Base-by-base conservation (phyloP, 2,888 invertebrate genomes). In the Andrena fulva region DNA sequence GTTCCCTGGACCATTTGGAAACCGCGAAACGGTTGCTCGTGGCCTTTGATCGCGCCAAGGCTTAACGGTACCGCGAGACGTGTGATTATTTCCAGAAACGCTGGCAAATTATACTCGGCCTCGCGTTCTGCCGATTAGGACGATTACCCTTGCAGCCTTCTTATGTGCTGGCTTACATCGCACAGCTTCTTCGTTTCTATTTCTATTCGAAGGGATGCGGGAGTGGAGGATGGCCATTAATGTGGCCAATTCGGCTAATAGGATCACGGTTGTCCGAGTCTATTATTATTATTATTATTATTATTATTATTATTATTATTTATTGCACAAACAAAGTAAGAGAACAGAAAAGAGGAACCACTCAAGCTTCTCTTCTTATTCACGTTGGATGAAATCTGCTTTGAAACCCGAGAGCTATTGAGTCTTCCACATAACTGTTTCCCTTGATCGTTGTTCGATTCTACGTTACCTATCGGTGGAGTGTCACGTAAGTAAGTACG, bases 1-100 rank as follows among this genome's bases (percentile, higher is more conserved):
- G 42, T 12, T 69, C 12, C 52, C 52, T 10, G n/a, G n/a, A 16
- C 27, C 70, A 54, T 79, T 80, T 59, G 54, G 50, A 50, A 75
- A 62, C 69, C 85, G 70, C 42, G 72, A 8, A 50, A 33, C 60
- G 67, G 56, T 50, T 56, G 77, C 60, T 77, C 73, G 81, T 70
- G 83, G 75, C 74, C 84, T 48, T 42, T 62, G 73, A 72, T 74
- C 78, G 62, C 75, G 76, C 27, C 71, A 80, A 76, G 67, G 31
- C 59, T 42, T 87, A 87, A 87, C 87, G 87, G 84, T 86, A 86
- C 50, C 62, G n/a, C 29, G 80, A 52, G 68, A 75, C 72, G 72
- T 66, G 77, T 54, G 82, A 88, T 87, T 84, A 84, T 86, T 70
- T 69, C 50, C 63, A 69, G 52, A 69, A 69, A 56, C 59, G 62